Base-by-base conservation (phyloP, 2,888 invertebrate species). In the Sturmia bella region DNA sequence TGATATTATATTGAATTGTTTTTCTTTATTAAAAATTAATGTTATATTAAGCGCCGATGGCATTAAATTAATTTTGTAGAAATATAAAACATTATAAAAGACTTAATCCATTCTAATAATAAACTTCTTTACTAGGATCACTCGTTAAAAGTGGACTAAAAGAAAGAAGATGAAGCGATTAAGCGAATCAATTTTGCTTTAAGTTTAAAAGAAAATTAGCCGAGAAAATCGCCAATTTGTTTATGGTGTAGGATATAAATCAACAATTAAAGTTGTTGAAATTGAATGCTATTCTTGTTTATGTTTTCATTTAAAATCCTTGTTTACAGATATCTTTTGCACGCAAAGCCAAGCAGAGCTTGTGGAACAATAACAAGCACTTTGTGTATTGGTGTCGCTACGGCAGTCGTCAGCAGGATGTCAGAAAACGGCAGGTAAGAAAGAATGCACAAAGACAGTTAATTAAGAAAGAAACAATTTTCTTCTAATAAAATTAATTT, bases 301-400 rank as follows among this genome's bases (percentile, higher is more conserved):
- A 2, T 48, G 32, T 39, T 64, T 68, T 48, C 39, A 41, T 69
- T 54, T 12, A 13, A 63, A 70, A 70, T 37, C 9, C 50, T 41
- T 77, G 43, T 50, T 70, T 75, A 17, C 76, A 91, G 91, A 87
- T 91, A 82, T 89, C 90, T 68, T 88, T 91, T 86, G 91, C 90
- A 7, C 89, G 90, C 64, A 91, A 91, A 85, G 89, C 91, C 73
- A 90, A 88, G 80, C 90, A 90, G 74, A 89, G 89, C 86, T 84
- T 91, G 59, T 91, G 91, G 91, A 89, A 91, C 84, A 91, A 91
- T 83, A 88, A 94, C 92, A 91, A 94, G 93, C 92, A 93, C 92
- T 89, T 93, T 93, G 91, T 94, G 92, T 92, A 94, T 89, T 95
- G 94, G 94, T 94, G 94, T 90, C 93, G 95, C 84, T 94, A 95